These are phyloP conservation scores for Monopterus albus DNA, from an alignment of 2,113 vertebrate genomes.

Conservation along the genomic window DNA sequence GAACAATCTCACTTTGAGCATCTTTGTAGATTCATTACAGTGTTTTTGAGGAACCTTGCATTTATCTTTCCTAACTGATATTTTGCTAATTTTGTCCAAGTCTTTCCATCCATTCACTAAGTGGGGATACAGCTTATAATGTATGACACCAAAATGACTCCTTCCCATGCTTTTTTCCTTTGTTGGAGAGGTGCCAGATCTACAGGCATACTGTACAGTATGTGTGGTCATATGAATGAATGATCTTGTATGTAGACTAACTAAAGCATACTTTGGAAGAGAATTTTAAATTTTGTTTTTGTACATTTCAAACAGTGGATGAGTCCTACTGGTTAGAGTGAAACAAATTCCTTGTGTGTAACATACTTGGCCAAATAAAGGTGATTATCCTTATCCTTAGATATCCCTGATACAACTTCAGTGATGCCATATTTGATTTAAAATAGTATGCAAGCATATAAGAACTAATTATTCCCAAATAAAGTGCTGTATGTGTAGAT, in stretches of 20 bases:
- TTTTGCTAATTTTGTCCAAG: neutral
- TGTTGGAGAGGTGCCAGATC: too few relatives aligned
- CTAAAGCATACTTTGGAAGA: neutral
- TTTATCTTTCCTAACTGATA: conserved; percentile 1
- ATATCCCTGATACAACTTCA: conserved; percentile 1
- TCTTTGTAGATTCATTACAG: neutral
- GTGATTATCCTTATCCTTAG: too few relatives aligned
- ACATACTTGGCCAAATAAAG: too few relatives aligned
- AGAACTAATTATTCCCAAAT: neutral
- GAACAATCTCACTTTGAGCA: neutral
- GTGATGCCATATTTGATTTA: conserved; percentile 19
- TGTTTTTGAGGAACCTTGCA: conserved; percentile 10
- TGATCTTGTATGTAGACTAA: neutral
- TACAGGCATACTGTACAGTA: neutral
- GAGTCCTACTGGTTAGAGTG: neutral
- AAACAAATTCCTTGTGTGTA: too few relatives aligned
- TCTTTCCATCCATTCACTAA: neutral
- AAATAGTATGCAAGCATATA: conserved; percentile 9
- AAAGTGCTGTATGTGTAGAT: conserved; percentile 49
- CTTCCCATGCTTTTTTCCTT: neutral
- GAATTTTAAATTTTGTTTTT: neutral
- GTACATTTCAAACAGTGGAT: neutral
- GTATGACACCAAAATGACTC: neutral
- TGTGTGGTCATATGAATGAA: neutral
- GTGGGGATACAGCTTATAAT: neutral